Percentiles rank a stretch among this genome's conserved stretches.
Conservation (phyloP, 2,797 vertebrate genomes). For the Darevskia mixta region DNA sequence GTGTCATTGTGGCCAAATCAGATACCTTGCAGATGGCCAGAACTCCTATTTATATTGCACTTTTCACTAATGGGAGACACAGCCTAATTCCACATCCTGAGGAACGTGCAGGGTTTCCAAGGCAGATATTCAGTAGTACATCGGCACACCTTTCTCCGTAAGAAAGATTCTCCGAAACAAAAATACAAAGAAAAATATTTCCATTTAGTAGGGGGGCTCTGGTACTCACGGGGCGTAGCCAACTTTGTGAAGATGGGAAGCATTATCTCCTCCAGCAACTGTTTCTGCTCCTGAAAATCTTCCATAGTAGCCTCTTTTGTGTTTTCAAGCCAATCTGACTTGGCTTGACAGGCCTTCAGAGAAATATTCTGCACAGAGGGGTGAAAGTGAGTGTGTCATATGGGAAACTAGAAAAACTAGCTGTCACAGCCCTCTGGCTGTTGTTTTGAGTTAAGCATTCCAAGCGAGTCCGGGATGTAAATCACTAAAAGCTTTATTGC, state of each 20-base stretch:
- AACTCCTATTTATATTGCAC: background rate
- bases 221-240: conserved; percentile 71
- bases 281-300: conserved; percentile 79
- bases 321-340: conserved; percentile 81
- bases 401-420: too few species aligned
- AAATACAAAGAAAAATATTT: background rate
- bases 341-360: conserved; percentile 70
- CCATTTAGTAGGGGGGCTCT: background rate
- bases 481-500: too few species aligned
- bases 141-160: background rate
- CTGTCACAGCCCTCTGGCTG: too few species aligned
- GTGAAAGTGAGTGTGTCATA: background rate
- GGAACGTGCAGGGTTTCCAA: background rate
- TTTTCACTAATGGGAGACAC: background rate
- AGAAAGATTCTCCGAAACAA: background rate
- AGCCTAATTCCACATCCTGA: background rate
- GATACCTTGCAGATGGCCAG: background rate
- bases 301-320: conserved; percentile 67
- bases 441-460: too few species aligned
- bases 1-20: too few species aligned
- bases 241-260: conserved; percentile 79
- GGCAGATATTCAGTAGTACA: background rate
- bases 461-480: too few species aligned
- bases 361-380: conserved; percentile 73
- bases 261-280: conserved; percentile 76